Base-by-base conservation (phyloP, 2,888 invertebrate genomes). In the Drosophila pegasa region DNA sequence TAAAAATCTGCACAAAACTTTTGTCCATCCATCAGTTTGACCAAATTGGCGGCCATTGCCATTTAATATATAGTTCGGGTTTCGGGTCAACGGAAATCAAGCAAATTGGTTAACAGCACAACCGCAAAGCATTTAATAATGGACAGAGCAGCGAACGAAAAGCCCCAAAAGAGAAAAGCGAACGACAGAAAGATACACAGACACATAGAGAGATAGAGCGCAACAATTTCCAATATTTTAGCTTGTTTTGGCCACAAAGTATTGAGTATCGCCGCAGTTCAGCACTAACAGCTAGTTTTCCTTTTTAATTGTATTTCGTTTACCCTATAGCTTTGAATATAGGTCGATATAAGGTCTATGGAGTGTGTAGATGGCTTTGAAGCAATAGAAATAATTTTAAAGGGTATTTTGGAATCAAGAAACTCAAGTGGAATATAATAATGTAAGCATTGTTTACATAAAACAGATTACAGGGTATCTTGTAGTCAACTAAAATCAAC, bases 91-190 rank as follows among this genome's bases (percentile, higher is more conserved):
- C 73, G 73, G 68, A 75, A 76, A 74, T 81, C 75, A 75, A 71
- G 75, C 75, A 75, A 89, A 85, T 85, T 85, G 83, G 71, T 75
- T 77, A 82, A 82, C 82, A 85, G 82, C 71, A 59, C 67, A 85
- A 89, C 85, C 85, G 68, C 89, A 85, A 85, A 85, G 69, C 88
- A 79, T 85, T 85, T 89, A 87, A 89, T 79, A 87, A 78, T 78
- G 71, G 64, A 72, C 66, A 37, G 35, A 38, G 22, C 22, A 31
- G n/a, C 20, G 40, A 27, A 45, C 45, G 41, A 52, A 54, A 54
- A 54, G 41, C 16, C 38, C 38, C 54, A 37, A 45, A 37, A 20
- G n/a, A 22, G 40, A 25, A 45, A 35, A 41, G 8, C n/a, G 40
- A 29, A 51, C 33, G 22, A 51, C 14, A 25, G 27, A 40, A 27